Evolutionary conservation across 2,888 invertebrate genomes (phyloP), one percentile per base, ranked within the genome.

Genomic region (Ernsta delagoae): DNA sequence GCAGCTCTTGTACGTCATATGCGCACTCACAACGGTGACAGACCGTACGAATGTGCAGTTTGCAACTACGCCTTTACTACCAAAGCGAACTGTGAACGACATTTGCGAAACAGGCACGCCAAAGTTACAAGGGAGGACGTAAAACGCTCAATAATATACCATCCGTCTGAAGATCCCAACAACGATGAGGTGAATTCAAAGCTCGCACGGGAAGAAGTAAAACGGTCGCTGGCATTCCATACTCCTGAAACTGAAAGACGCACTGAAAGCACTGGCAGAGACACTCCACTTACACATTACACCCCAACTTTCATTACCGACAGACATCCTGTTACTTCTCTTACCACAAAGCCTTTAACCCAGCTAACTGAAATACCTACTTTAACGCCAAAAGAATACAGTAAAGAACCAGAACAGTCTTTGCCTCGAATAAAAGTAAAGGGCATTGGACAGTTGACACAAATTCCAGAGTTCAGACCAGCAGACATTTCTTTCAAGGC

Each of bases 31-130:
- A 99, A 98, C 82, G 99, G 99, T 0, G 98, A 99, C 79, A 94
- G 98, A 9, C 99, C 99, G 0, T 99, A 98, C 83, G 98, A 98
- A 85, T 99, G 99, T 83, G 96, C 97, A 0, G 95, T 98, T n/a
- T 99, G 99, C 87, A 98, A 98, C 81, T 98, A 98, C 82, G 98
- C 98, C 3, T 99, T 99, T 87, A 99, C 99, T 36, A 99, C 99
- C 0, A 98, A 99, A 91, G 98, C 99, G 1, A 99, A 99, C 84
- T 99, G 99, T 85, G 99, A 99, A 89, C 94, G 99, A 5, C 99
- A 99, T 86, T 94, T 99, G 77, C 94, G 98, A 74, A 99, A 99
- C 85, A 95, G 98, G 34, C 99, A 99, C 81, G 96, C 96, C 0
- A 98, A 98, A 86, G 95, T 96, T 0, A 96, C 97, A 1, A 95